Evolutionary conservation across 1,140 invertebrate genomes (phyloP).

Genomic region (Habropoda laboriosa): DNA sequence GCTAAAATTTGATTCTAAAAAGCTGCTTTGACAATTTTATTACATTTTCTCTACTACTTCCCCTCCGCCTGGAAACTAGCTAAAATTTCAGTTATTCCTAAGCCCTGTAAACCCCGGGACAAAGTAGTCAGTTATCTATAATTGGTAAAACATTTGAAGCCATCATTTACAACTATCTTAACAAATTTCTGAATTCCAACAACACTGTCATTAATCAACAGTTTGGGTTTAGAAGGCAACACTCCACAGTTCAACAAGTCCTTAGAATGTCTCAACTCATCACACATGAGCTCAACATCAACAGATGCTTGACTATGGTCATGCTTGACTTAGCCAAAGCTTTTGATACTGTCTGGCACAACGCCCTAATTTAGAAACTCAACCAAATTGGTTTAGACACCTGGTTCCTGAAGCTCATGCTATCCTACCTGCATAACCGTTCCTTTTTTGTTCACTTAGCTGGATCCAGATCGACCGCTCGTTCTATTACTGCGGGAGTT

Average conservation of each 20-base stretch:
- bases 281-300: slow-evolving; percentile 66
- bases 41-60: slow-evolving; percentile 69
- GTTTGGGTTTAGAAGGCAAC: slow-evolving; percentile 74
- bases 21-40: neutral
- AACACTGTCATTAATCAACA: slow-evolving; percentile 68
- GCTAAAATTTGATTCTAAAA: neutral
- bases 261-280: slow-evolving; percentile 72
- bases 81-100: slow-evolving; percentile 67
- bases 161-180: slow-evolving; percentile 61
- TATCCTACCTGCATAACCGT: neutral
- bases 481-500: neutral
- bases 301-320: slow-evolving; percentile 63
- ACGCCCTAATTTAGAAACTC: slow-evolving; percentile 73
- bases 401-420: neutral
- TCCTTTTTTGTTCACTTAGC: neutral
- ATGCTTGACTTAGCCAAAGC: slow-evolving; percentile 78
- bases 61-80: slow-evolving; percentile 70
- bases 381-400: neutral
- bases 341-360: slow-evolving; percentile 76
- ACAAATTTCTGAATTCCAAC: slow-evolving; percentile 39
- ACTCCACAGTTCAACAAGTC: slow-evolving; percentile 74
- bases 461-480: neutral
- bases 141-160: slow-evolving; percentile 70
- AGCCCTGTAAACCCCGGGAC: slow-evolving; percentile 65
- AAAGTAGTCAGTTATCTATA: slow-evolving; percentile 64